Evolutionary conservation across 2,888 invertebrate species (phyloP), one percentile per base, ranked within the genome.

Genomic region (Eristalis arbustorum): DNA sequence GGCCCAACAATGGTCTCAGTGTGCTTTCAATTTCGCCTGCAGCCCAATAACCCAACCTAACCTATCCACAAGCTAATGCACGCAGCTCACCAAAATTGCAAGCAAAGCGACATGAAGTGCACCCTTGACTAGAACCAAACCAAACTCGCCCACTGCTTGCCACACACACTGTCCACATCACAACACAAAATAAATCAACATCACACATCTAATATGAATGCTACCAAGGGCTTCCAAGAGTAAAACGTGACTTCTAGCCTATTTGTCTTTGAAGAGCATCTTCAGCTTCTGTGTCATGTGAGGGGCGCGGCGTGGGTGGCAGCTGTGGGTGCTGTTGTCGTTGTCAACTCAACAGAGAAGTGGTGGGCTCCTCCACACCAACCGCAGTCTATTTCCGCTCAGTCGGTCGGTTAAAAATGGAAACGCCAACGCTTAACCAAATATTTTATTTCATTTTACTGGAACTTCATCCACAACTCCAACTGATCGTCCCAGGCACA

Each of bases 371-470:
- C 34, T 62, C 18, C 3, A 69, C 18, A n/a, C 18, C 5, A 34
- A 59, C 42, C 62, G 28, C 34, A 68, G 42, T 25, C 67, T 68
- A 28, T 71, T 59, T 64, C 61, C 61, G 68, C 37, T 25, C 56
- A 37, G 37, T 22, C 64, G 42, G 28, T 57, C 64, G 56, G 14
- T n/a, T n/a, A 79, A 79, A 78, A 71, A 64, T 23, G 6, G 14
- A 49, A 25, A 56, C 49, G n/a, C 13, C 68, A 56, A 31, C 64
- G 49, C 57, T 22, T 42, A 56, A 79, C 31, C 73, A 79, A 78
- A 72, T 78, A 72, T 78, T 64, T 64, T 71, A 71, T 66, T 72
- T 72, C 13, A 42, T 66, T 72, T 59, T 66, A n/a, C 69, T 28
- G 42, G 42, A 42, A 42, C n/a, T 8, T 31, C 31, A 31, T 10